phyloP scores from a whole-genome alignment of 2,888 invertebrate species.

The Hetaerina titia region DNA sequence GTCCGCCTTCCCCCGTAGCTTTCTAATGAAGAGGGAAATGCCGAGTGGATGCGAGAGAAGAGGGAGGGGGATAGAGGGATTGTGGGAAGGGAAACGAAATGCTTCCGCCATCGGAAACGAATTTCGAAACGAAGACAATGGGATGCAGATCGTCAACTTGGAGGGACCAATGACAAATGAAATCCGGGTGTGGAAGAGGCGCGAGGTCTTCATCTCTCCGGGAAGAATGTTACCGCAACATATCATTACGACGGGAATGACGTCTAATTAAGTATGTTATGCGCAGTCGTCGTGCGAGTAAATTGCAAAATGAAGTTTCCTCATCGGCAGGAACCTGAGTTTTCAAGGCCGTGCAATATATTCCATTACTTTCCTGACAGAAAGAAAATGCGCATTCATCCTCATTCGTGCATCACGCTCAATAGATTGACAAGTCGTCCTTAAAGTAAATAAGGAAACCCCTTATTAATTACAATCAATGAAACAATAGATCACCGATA shows the following conservation, averaged over 20 bases:
- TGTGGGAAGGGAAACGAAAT: neutral
- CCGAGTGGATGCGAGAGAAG: neutral
- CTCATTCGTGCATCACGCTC: neutral
- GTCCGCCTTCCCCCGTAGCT: neutral
- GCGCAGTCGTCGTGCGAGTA: neutral
- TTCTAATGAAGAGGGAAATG: neutral
- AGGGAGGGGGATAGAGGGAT: neutral
- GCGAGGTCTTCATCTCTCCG: neutral
- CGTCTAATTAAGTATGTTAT: neutral
- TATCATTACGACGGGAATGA: neutral
- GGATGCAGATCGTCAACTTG: neutral
- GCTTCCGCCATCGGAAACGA: neutral
- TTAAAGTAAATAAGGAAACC: neutral
- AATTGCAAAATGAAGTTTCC: neutral
- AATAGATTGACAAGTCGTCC: neutral
- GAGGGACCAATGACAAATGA: neutral
- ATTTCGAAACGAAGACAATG: constrained; percentile 13
- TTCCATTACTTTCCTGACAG: neutral
- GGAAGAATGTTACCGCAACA: neutral
- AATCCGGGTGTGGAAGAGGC: neutral
- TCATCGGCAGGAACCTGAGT: neutral
- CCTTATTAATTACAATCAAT: neutral
- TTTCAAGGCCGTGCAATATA: neutral
- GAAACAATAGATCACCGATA: neutral
- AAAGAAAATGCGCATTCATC: neutral